A percentile compares a stretch with the other conserved stretches of the same genome.
These are phyloP conservation scores for Spialia ferax DNA, from an alignment of 2,888 invertebrate species.

Conservation along the genomic window DNA sequence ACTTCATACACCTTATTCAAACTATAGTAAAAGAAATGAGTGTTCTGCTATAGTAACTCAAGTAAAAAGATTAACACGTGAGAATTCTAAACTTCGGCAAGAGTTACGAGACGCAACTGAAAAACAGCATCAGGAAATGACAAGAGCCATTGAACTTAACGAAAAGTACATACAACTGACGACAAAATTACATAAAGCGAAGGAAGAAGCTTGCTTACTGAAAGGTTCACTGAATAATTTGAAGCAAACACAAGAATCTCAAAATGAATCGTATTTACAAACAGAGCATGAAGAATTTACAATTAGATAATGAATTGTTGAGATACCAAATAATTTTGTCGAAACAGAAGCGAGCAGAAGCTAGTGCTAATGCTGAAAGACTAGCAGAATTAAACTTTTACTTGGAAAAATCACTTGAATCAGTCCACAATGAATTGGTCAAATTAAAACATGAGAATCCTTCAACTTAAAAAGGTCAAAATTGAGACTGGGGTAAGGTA, in stretches of 20 bases:
- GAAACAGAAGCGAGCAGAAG: constrained; percentile 63
- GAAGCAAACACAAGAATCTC: not conserved
- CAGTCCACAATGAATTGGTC: constrained; percentile 56
- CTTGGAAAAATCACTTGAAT: constrained; percentile 61
- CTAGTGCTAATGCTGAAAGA: constrained; percentile 58
- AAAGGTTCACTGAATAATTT: constrained; percentile 1
- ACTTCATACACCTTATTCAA: constrained; percentile 19
- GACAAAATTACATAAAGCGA: constrained; percentile 56
- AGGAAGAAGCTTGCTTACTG: constrained; percentile 52
- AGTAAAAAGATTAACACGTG: constrained; percentile 44
- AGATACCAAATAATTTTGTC: constrained; percentile 57
- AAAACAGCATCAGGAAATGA: constrained; percentile 78
- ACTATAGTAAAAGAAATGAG: not conserved
- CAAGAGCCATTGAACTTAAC: constrained; percentile 72
- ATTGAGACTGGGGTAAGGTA: too few species aligned
- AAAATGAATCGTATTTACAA: constrained; percentile 47
- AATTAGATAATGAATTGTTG: constrained; percentile 60
- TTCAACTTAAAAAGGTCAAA: too few species aligned
- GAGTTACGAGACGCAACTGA: constrained; percentile 61
- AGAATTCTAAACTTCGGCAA: constrained; percentile 58
- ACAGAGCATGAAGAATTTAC: constrained; percentile 51
- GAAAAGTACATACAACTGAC: constrained; percentile 61
- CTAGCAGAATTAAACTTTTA: constrained; percentile 69
- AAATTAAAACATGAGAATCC: constrained; percentile 53
- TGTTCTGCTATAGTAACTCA: constrained; percentile 9